phyloP scores from a whole-genome alignment of 2,113 vertebrate genomes.

The Tringa solitaria region DNA sequence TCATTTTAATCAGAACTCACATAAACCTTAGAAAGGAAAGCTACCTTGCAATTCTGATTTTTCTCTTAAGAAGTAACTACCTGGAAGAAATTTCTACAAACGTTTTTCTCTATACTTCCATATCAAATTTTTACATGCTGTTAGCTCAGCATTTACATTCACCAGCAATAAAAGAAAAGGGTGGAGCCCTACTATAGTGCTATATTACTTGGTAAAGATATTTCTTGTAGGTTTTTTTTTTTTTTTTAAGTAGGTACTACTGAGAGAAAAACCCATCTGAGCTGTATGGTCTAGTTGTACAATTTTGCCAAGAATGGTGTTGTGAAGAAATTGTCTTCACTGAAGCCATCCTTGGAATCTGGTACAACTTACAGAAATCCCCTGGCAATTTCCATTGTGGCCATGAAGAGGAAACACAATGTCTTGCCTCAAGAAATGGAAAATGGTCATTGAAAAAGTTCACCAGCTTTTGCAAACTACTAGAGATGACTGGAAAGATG shows the following conservation, averaged over 20 bases:
- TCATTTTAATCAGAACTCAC: not conserved
- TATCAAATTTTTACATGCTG: not conserved
- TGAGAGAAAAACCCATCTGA: not conserved
- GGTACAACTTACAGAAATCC: not conserved
- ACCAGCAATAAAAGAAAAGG: not conserved
- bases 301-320: not conserved
- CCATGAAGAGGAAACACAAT: slow-evolving; percentile 20
- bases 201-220: not conserved
- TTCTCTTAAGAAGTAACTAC: not conserved
- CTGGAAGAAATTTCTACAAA: not conserved
- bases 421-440: slow-evolving; percentile 39
- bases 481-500: not conserved
- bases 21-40: not conserved
- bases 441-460: slow-evolving; percentile 17
- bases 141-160: not conserved
- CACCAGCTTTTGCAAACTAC: not conserved
- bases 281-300: not conserved
- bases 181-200: not conserved
- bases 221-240: not conserved
- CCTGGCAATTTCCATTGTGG: slow-evolving; percentile 1
- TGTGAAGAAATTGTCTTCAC: not conserved
- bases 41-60: not conserved
- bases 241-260: not conserved
- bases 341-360: slow-evolving; percentile 18
- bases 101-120: not conserved